Evolutionary conservation across 92 coral and sea anemone species (phyloP).

Genomic region (Paragorgia papillata): DNA sequence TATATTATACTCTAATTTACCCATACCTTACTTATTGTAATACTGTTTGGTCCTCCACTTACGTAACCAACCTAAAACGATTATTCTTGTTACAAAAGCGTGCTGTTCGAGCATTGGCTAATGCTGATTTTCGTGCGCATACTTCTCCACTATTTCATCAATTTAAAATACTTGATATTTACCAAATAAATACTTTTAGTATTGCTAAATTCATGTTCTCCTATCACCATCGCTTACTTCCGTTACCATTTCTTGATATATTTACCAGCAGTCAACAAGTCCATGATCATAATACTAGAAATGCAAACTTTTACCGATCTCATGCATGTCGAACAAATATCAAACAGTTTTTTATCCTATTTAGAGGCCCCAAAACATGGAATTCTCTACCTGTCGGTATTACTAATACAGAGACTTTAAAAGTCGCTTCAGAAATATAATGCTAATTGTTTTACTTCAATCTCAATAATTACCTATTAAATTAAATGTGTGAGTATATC

Average conservation of each 20-base stretch:
- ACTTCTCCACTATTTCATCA: constrained; percentile 45
- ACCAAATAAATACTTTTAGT: constrained; percentile 45
- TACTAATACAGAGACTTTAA: too few species aligned
- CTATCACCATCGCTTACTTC: constrained; percentile 27
- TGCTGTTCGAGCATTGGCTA: constrained; percentile 50
- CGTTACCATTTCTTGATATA: background rate
- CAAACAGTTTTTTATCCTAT: background rate
- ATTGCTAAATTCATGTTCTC: constrained; percentile 38
- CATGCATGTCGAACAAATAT: background rate
- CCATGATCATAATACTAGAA: constrained; percentile 35
- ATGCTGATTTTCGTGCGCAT: constrained; percentile 41
- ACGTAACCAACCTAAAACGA: constrained; percentile 42
- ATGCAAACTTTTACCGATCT: constrained; percentile 23
- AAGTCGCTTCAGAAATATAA: too few species aligned
- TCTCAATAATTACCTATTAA: too few species aligned
- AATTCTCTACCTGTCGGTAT: background rate
- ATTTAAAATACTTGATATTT: constrained; percentile 46
- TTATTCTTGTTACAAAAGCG: constrained; percentile 43
- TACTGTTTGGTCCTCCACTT: constrained; percentile 43
- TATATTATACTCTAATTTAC: constrained; percentile 39
- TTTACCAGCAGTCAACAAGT: constrained; percentile 28
- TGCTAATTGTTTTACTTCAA: too few species aligned
- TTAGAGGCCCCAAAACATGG: constrained; percentile 19
- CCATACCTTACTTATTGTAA: constrained; percentile 50
- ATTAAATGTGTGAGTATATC: too few species aligned